phyloP scores from a whole-genome alignment of 2,888 invertebrate species.

The Myopa testacea region DNA sequence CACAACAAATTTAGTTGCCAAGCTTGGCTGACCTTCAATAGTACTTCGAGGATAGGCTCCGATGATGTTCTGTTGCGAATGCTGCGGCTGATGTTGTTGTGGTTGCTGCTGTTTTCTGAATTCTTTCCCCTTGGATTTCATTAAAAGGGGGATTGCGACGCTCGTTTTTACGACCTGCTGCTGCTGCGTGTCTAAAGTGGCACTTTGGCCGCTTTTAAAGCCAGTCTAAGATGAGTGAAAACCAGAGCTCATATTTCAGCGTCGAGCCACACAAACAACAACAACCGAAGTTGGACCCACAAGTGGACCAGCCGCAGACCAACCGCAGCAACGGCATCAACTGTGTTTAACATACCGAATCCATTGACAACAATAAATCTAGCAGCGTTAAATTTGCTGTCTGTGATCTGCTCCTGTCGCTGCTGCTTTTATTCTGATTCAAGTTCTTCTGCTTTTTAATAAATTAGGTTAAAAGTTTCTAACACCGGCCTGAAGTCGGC shows the following conservation, averaged over 20 bases:
- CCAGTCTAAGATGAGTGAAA: neutral
- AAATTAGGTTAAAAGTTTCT: conserved; percentile 26
- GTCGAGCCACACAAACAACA: too few species aligned
- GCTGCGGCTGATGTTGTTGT: too few species aligned
- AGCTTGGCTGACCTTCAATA: conserved; percentile 27
- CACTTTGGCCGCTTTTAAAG: neutral
- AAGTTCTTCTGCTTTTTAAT: neutral
- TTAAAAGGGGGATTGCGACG: too few species aligned
- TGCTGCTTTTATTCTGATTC: conserved; percentile 2
- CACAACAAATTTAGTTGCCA: conserved; percentile 20
- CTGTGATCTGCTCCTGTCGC: neutral
- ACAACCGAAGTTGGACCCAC: neutral
- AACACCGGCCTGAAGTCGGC: neutral
- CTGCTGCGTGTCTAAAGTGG: neutral
- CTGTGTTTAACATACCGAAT: neutral
- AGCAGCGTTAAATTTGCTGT: conserved; percentile 3
- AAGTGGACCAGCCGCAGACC: neutral
- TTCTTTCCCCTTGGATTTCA: too few species aligned
- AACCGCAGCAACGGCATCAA: conserved; percentile 12
- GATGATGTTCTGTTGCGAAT: neutral
- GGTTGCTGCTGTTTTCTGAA: too few species aligned
- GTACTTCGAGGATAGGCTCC: neutral
- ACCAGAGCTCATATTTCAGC: neutral
- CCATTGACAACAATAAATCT: conserved; percentile 14
- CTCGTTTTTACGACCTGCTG: neutral